These are phyloP conservation scores for Falco berigora DNA, from an alignment of 2,797 vertebrate species.

Conservation along the genomic window DNA sequence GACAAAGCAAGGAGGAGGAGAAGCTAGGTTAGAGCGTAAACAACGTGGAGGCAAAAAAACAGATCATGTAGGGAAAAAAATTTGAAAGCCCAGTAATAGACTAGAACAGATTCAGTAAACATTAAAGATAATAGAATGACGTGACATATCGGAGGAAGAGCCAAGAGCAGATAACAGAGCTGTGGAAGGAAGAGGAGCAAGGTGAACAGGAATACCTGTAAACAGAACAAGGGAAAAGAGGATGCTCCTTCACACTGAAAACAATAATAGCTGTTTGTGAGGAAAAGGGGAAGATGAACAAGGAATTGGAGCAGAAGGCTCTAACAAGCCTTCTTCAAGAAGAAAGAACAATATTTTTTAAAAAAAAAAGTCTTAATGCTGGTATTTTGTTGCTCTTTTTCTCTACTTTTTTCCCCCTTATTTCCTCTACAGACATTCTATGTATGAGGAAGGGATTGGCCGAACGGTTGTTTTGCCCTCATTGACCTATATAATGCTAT, in stretches of 20 bases:
- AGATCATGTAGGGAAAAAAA: neutral
- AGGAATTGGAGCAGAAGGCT: slow-evolving; percentile 4
- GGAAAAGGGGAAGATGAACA: neutral
- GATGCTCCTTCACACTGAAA: neutral
- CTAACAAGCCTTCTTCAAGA: neutral
- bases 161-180: neutral
- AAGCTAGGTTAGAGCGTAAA: neutral
- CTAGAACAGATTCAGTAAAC: neutral
- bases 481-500: neutral
- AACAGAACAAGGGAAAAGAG: neutral
- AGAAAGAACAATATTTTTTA: neutral
- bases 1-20: neutral
- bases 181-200: neutral
- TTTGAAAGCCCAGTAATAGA: neutral
- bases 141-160: neutral
- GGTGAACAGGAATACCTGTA: neutral
- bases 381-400: neutral
- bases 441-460: neutral
- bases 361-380: neutral
- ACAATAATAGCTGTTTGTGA: neutral
- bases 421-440: neutral
- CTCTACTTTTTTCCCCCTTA: neutral
- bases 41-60: neutral
- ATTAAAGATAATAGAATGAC: neutral
- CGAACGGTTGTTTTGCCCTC: neutral